Evolutionary conservation across 2,113 vertebrate species (phyloP).

Genomic region (Progne subis): DNA sequence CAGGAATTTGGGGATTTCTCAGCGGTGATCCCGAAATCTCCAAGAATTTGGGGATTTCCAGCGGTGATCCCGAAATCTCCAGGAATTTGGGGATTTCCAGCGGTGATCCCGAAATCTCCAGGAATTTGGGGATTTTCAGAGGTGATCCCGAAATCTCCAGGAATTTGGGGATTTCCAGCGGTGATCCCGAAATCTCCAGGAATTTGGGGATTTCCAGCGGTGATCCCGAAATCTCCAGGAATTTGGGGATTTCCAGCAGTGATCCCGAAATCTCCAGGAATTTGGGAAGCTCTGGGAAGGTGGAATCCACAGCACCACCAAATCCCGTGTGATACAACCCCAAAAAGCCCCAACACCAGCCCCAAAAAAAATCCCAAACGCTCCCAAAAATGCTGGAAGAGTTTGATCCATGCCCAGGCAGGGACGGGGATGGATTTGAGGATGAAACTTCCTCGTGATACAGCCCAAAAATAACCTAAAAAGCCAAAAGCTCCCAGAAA

Average conservation of each 20-base stretch:
- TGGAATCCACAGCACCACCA: rapidly evolving
- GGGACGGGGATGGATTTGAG: neutral
- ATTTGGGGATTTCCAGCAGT: neutral
- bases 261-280: neutral
- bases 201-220: neutral
- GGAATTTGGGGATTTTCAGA: neutral
- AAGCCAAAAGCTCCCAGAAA: neutral
- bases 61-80: too few species aligned
- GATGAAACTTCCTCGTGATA: too few species aligned
- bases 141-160: neutral
- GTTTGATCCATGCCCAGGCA: too few species aligned
- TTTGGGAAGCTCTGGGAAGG: neutral
- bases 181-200: rapidly evolving
- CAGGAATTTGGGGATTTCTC: neutral
- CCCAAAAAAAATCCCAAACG: neutral
- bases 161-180: too few species aligned
- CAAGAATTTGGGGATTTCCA: too few species aligned
- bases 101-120: too few species aligned
- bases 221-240: neutral
- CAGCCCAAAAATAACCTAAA: neutral
- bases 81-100: neutral
- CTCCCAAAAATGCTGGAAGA: neutral
- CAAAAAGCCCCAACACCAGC: neutral
- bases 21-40: neutral
- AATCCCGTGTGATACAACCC: neutral